phyloP scores from a whole-genome alignment of 2,888 invertebrate genomes.

The Pristionchus mayeri region DNA sequence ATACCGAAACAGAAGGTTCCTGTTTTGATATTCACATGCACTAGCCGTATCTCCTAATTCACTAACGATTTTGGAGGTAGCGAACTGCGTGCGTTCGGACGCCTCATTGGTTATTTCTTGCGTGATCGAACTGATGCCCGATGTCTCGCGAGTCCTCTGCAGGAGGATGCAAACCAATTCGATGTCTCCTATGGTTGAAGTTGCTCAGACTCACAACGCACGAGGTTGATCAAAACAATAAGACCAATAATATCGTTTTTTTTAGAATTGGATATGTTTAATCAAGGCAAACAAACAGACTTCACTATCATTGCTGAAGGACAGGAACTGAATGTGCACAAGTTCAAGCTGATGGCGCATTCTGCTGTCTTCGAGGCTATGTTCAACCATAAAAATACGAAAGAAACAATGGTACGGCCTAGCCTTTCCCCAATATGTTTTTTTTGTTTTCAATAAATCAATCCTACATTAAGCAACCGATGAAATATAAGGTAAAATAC shows the following conservation, averaged over 20 bases:
- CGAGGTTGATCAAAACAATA: neutral
- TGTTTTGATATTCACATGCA: neutral
- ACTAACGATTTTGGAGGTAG: conserved; percentile 58
- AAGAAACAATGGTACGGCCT: conserved; percentile 57
- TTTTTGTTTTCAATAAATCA: neutral
- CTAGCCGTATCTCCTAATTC: neutral
- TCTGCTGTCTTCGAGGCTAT: conserved; percentile 75
- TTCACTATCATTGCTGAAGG: conserved; percentile 65
- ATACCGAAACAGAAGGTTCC: conserved; percentile 73
- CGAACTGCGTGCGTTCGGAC: conserved; percentile 71
- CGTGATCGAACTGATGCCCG: conserved; percentile 75
- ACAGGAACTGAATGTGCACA: conserved; percentile 69
- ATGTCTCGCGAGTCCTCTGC: conserved; percentile 63
- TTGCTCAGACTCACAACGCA: neutral
- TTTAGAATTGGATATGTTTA: conserved; percentile 64
- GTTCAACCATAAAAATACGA: conserved; percentile 67
- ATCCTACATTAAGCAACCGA: neutral
- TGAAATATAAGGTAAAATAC: too few species aligned
- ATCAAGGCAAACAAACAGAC: conserved; percentile 66
- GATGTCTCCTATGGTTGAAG: conserved; percentile 30
- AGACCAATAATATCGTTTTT: neutral
- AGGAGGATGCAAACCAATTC: conserved; percentile 52
- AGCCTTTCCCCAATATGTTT: neutral
- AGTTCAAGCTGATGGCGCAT: conserved; percentile 73
- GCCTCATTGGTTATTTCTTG: conserved; percentile 75